Base-by-base conservation (phyloP, 2,113 vertebrate genomes). In the Petrocephalus microphthalmus region DNA sequence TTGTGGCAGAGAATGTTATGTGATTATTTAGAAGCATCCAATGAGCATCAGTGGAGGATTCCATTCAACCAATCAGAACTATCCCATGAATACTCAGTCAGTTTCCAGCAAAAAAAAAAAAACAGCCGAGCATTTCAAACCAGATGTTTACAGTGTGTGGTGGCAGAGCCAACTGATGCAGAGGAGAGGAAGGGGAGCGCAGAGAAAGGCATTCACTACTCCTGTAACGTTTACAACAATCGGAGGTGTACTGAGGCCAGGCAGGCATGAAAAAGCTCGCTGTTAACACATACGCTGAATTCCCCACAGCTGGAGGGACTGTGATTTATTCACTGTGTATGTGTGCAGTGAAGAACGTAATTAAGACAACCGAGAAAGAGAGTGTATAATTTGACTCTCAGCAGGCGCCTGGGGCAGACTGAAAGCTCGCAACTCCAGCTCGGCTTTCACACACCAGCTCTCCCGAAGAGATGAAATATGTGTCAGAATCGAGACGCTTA, bases 361-460 rank as follows among this genome's bases (percentile, higher is more conserved):
- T 86, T 86, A 86, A 86, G 56, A 86, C 85, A 64, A 64, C 54
- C 57, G 25, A 52, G 51, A 57, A 86, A 52, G 56, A 64, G 33
- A 64, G 42, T 45, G 56, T 86, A 64, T 86, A 86, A 86, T 86
- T 60, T 86, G 29, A 57, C 85, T 86, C 25, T 86, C 85, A 86
- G 45, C 85, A 64, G 13, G 56, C 33, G 56, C 53, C 85, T 22
- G 29, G 47, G 52, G 85, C 85, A 45, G 25, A 45, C 33, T 19
- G 56, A 86, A n/a, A 37, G 85, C 45, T 86, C 29, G 5, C 15
- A 42, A 86, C 33, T 45, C 6, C 33, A 45, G 17, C n/a, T 15
- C 45, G 33, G 53, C 54, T 60, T 45, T 22, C 29, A 54, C 56
- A 45, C 54, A 29, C 51, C n/a, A 17, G 47, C 52, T 20, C 84